Evolutionary conservation across 2,888 invertebrate genomes (phyloP).

Genomic region (Schrankia costaestrigalis): DNA sequence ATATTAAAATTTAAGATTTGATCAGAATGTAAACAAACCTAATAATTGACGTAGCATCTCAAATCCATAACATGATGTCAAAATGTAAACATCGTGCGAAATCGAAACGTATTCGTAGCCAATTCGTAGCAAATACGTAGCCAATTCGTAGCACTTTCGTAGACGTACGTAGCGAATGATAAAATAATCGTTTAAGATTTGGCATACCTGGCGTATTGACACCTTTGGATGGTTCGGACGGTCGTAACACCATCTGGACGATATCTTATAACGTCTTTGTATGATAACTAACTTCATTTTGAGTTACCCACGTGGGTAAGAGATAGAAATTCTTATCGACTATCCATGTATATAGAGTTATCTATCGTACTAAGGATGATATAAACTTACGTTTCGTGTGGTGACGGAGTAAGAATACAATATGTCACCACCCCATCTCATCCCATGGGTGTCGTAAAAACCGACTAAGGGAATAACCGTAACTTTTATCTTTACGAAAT

Average conservation of each 20-base stretch:
- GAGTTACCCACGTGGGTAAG: constrained; percentile 46
- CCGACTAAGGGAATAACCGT: too few relatives aligned
- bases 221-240: constrained; percentile 48
- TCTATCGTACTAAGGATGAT: too few relatives aligned
- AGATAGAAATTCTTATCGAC: constrained; percentile 18
- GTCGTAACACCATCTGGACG: constrained; percentile 62
- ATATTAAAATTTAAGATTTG: too few relatives aligned
- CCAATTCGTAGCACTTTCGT: constrained; percentile 53
- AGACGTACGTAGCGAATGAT: constrained; percentile 51
- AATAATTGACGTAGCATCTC: too few relatives aligned
- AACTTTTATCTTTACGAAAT: too few relatives aligned
- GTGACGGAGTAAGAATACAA: too few relatives aligned
- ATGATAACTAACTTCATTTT: constrained; percentile 55
- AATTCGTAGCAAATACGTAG: constrained; percentile 54
- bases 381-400: too few relatives aligned
- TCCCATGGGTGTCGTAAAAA: too few relatives aligned
- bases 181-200: constrained; percentile 49
- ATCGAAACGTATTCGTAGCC: constrained; percentile 33
- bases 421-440: too few relatives aligned
- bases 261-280: constrained; percentile 56
- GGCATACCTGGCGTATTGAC: constrained; percentile 47
- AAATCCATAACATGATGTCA: constrained; percentile 6
- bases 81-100: constrained; percentile 10
- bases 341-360: constrained; percentile 28
- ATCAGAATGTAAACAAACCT: too few relatives aligned